Evolutionary conservation across 2,797 vertebrate genomes (phyloP), one percentile per base, ranked within the genome.

Genomic region (Sebastolobus altivelis): DNA sequence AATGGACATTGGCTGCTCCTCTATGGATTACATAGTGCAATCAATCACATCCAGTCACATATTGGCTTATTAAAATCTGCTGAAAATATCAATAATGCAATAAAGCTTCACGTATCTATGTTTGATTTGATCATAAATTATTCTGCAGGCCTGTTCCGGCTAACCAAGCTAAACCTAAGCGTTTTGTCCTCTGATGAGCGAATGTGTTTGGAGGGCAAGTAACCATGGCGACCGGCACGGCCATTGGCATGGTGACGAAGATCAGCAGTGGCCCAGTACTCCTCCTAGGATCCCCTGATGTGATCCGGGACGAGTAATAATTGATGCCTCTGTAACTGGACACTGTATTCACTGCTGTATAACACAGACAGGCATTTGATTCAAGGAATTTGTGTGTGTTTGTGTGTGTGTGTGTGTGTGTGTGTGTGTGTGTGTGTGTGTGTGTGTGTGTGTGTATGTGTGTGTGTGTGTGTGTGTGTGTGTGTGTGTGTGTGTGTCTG

Each of bases 321-420:
- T 94, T 90, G 77, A 95, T 95, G 92, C 79, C 81, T 63, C 66
- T 88, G 91, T 91, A 94, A 95, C 88, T 69, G 83, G 87, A 94
- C 75, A 65, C 93, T 81, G 81, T 75, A 78, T 75, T 93, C 85
- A 75, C 85, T 84, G 83, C 78, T 85, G 83, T 83, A 78, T 62
- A 81, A 77, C 40, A 74, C 38, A 31, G 59, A 62, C 65, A 55
- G 62, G 62, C 40, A 27, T 63, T 65, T 46, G 55, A 83, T 81
- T 80, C 22, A 71, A 80, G 62, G 46, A 83, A 82, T 52, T 18
- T 25, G 59, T 60, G 35, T 82, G 73, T 76, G 69, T 70, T 68
- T 88, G 74, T 73, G 75, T 69, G 58, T 88, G 68, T 61, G 67
- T 59, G 82, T 66, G 22, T 80, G 56, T 88, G 74, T 73, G 75